phyloP scores from a whole-genome alignment of 2,113 vertebrate genomes.

The Grallaria varia region DNA sequence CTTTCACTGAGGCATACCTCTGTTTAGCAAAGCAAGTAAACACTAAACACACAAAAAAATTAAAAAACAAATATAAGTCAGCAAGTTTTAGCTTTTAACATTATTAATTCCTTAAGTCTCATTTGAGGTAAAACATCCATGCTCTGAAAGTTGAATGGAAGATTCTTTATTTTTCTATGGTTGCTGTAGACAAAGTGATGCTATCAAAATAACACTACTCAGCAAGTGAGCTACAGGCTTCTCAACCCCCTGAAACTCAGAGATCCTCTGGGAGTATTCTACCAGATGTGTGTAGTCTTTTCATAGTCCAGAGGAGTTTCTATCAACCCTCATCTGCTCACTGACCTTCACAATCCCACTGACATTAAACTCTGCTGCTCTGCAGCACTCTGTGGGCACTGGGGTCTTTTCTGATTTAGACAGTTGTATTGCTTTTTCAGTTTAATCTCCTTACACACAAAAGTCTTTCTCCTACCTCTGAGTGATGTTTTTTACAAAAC shows the following conservation, averaged over 20 bases:
- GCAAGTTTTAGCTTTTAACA: neutral
- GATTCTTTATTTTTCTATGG: neutral
- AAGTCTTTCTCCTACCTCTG: neutral
- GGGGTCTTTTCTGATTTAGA: neutral
- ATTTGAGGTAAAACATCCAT: neutral
- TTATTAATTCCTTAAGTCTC: neutral
- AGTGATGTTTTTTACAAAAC: neutral
- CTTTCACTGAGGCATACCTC: neutral
- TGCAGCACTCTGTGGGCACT: neutral
- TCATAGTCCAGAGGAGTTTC: slow-evolving; percentile 7
- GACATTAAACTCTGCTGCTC: slow-evolving; percentile 1
- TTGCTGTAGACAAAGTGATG: neutral
- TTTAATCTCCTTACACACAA: neutral
- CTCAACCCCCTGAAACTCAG: neutral
- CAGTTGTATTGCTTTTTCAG: neutral
- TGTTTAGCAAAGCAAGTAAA: slow-evolving; percentile 26
- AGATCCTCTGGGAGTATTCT: neutral
- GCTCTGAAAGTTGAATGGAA: neutral
- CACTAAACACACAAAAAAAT: neutral
- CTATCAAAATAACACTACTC: neutral
- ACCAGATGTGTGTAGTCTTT: slow-evolving; percentile 35
- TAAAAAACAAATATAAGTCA: neutral
- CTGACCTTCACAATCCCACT: slow-evolving; percentile 21
- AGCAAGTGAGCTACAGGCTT: neutral
- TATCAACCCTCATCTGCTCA: slow-evolving; percentile 34